These are phyloP conservation scores for Eumacrocentrus americanus DNA, from an alignment of 2,888 invertebrate genomes.

Conservation along the genomic window DNA sequence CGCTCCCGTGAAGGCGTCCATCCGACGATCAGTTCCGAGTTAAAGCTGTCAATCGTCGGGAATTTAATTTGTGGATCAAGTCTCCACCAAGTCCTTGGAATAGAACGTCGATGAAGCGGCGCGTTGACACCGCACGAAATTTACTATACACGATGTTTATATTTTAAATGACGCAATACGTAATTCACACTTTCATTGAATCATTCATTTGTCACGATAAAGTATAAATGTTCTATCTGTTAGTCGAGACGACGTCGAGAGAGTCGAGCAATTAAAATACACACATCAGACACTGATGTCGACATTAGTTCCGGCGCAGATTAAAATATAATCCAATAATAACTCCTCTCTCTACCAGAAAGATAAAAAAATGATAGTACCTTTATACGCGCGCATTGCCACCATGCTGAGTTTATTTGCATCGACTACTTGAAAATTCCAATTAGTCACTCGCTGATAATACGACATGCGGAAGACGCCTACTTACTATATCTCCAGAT, in stretches of 20 bases:
- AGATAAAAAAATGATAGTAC: too few relatives aligned
- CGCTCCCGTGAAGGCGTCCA: slow-evolving; percentile 23
- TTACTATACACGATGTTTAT: slow-evolving; percentile 6
- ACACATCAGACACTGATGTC: too few relatives aligned
- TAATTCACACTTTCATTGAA: background rate
- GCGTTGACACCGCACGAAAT: background rate
- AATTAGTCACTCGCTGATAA: too few relatives aligned
- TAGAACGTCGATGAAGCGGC: slow-evolving; percentile 13
- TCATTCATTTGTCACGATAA: background rate
- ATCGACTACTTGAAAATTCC: too few relatives aligned
- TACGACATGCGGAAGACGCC: too few relatives aligned
- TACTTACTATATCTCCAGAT: too few relatives aligned
- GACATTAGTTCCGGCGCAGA: too few relatives aligned
- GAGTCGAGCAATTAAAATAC: background rate
- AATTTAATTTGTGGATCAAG: slow-evolving; percentile 45
- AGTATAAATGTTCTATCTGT: background rate
- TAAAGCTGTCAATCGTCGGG: slow-evolving; percentile 39
- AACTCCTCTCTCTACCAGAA: too few relatives aligned
- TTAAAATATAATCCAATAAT: too few relatives aligned
- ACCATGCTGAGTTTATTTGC: too few relatives aligned
- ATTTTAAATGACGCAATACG: background rate
- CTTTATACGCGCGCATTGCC: too few relatives aligned
- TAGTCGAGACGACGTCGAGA: background rate
- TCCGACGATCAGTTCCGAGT: slow-evolving; percentile 37
- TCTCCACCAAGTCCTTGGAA: slow-evolving; percentile 22